A percentile compares a stretch with the other conserved stretches of the same genome.
Conservation (phyloP, 64 coral and sea anemone species). For the Orbicella faveolata region DNA sequence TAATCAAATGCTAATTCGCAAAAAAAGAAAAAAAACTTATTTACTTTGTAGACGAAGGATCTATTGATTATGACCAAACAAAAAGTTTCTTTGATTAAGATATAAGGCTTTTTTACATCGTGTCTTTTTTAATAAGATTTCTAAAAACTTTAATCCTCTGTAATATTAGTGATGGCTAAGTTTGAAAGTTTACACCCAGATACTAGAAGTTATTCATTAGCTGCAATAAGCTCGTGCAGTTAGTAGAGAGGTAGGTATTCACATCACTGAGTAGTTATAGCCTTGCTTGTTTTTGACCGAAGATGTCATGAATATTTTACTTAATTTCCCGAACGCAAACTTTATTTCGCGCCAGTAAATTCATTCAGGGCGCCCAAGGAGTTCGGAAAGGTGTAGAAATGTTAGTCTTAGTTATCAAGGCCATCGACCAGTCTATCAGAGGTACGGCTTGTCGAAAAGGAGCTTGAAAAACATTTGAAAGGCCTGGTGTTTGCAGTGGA, state of each 20-base stretch:
- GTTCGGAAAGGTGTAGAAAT: background rate
- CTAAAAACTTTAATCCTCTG: background rate
- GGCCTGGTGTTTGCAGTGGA: background rate
- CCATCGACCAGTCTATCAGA: slow-evolving; percentile 26
- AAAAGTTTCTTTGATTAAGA: background rate
- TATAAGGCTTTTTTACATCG: background rate
- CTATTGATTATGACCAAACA: slow-evolving; percentile 14
- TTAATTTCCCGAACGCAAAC: slow-evolving; percentile 4
- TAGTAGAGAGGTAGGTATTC: background rate
- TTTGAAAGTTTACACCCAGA: background rate
- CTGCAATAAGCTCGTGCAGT: background rate
- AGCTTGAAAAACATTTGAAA: background rate
- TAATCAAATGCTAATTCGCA: background rate
- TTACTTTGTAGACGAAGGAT: background rate
- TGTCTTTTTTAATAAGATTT: background rate
- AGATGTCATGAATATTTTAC: slow-evolving; percentile 5
- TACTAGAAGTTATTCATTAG: background rate
- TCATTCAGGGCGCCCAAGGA: background rate
- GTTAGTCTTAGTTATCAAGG: slow-evolving; percentile 18
- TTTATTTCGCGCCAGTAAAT: background rate
- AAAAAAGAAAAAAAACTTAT: slow-evolving; percentile 9
- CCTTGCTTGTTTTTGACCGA: background rate
- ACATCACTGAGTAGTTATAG: background rate
- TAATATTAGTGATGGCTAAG: background rate
- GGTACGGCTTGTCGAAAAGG: background rate